Percentiles rank a stretch among this genome's conserved stretches.
phyloP scores from a whole-genome alignment of 1,140 invertebrate genomes.

The Saxidomus purpurata region DNA sequence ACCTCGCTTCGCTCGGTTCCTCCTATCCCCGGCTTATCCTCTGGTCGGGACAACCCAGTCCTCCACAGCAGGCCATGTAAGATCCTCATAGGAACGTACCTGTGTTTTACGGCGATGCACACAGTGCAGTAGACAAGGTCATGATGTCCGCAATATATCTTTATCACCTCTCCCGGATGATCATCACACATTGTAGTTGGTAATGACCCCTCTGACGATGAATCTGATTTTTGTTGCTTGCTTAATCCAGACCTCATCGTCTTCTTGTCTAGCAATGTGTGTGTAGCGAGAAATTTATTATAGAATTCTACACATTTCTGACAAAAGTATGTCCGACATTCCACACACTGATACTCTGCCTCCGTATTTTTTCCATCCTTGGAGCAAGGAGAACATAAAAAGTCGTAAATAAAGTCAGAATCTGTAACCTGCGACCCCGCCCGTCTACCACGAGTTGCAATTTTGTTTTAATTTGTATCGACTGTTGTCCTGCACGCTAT shows the following conservation, averaged over 20 bases:
- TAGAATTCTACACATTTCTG: not conserved
- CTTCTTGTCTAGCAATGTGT: not conserved
- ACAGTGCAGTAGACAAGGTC: too few species aligned
- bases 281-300: not conserved
- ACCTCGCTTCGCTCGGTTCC: too few species aligned
- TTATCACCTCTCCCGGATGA: not conserved
- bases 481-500: too few species aligned
- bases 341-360: not conserved
- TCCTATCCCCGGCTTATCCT: too few species aligned
- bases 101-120: too few species aligned
- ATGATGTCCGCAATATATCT: not conserved
- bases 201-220: not conserved
- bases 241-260: not conserved
- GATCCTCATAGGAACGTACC: too few species aligned
- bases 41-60: too few species aligned
- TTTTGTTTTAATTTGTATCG: too few species aligned
- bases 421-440: not conserved
- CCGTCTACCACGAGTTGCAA: not conserved
- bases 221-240: not conserved
- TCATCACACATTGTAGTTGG: not conserved
- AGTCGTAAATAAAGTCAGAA: constrained; percentile 37
- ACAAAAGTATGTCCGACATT: not conserved
- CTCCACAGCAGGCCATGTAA: too few species aligned
- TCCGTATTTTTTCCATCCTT: constrained; percentile 22
- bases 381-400: constrained; percentile 61